Conservation (phyloP, 2,888 invertebrate genomes). For the Rotaria macrura region DNA sequence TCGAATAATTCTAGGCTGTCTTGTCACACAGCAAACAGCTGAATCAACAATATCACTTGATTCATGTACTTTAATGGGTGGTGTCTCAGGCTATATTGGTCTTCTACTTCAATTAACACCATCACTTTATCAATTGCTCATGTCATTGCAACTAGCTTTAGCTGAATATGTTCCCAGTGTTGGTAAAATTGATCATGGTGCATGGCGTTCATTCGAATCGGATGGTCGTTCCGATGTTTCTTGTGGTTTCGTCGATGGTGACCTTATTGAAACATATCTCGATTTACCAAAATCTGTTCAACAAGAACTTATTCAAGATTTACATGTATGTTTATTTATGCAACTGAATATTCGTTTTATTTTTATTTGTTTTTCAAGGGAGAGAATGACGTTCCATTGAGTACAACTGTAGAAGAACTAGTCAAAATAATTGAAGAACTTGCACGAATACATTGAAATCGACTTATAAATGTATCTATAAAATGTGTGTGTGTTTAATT, state of each 20-base stretch:
- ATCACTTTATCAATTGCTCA: background rate
- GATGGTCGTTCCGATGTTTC: slow-evolving; percentile 75
- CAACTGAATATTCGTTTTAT: background rate
- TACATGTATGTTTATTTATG: background rate
- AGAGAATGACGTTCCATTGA: background rate
- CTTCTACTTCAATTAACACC: background rate
- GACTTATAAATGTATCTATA: background rate
- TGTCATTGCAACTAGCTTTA: slow-evolving; percentile 10
- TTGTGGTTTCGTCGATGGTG: slow-evolving; percentile 92
- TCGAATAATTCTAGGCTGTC: background rate
- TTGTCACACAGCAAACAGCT: slow-evolving; percentile 11
- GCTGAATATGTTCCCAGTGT: slow-evolving; percentile 43
- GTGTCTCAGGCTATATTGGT: slow-evolving; percentile 4
- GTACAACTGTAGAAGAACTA: slow-evolving; percentile 3
- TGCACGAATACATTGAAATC: slow-evolving; percentile 8
- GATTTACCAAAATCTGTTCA: slow-evolving; percentile 53
- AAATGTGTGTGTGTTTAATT: background rate
- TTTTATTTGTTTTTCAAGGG: background rate
- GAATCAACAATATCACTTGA: background rate
- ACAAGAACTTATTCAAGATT: slow-evolving; percentile 13
- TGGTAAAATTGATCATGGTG: slow-evolving; percentile 19
- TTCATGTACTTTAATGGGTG: slow-evolving; percentile 6
- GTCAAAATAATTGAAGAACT: slow-evolving; percentile 23
- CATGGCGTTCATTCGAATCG: slow-evolving; percentile 57
- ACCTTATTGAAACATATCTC: slow-evolving; percentile 87